These are phyloP conservation scores for Aphelinus atriplicis DNA, from an alignment of 1,140 invertebrate genomes.

Conservation along the genomic window DNA sequence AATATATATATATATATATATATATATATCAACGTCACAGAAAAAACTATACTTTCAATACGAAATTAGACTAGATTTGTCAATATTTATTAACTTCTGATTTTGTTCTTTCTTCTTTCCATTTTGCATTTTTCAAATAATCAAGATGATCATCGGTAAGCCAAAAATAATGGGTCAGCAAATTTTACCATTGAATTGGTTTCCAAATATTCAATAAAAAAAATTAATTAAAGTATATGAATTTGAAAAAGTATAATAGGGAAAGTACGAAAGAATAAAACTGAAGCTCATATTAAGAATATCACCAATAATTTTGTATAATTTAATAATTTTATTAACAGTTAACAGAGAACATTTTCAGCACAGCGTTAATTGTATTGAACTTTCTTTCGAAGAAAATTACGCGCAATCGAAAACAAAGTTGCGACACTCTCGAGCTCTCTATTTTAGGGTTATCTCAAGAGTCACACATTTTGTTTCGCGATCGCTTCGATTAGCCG, in stretches of 20 bases:
- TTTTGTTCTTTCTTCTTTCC: neutral
- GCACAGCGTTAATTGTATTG: constrained; percentile 7
- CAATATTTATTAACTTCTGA: neutral
- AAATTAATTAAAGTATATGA: too few species aligned
- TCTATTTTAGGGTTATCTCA: neutral
- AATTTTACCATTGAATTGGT: too few species aligned
- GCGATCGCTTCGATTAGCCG: constrained; percentile 57
- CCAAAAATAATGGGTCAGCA: too few species aligned
- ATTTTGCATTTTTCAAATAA: neutral
- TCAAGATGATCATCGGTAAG: too few species aligned
- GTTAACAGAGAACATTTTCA: neutral
- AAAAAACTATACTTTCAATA: constrained; percentile 10
- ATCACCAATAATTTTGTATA: too few species aligned
- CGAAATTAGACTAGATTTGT: neutral
- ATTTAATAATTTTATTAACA: neutral
- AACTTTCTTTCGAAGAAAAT: constrained; percentile 11
- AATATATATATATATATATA: neutral
- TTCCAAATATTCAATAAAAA: too few species aligned
- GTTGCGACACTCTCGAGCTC: neutral
- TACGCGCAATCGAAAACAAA: neutral
- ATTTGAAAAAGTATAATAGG: too few species aligned
- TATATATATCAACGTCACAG: neutral
- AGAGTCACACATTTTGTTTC: constrained; percentile 27
- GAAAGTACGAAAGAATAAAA: too few species aligned
- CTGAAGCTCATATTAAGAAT: too few species aligned